Percentiles rank a stretch among this genome's conserved stretches.
Conservation (phyloP, 2,797 vertebrate species). For the Sebastes hubbsi region DNA sequence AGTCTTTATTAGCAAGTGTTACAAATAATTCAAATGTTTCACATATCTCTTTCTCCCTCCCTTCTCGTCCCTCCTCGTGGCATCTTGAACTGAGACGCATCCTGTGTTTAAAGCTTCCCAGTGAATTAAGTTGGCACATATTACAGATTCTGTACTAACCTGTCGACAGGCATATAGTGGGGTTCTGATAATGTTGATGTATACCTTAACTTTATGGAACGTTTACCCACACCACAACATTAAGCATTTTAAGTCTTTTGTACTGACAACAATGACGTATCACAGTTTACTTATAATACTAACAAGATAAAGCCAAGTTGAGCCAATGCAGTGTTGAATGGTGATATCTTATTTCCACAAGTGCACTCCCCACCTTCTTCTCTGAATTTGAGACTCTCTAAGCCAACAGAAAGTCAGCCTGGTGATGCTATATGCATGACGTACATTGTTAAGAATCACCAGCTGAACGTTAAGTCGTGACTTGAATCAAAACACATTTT, state of each 20-base stretch:
- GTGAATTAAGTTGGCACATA: neutral
- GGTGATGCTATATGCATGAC: neutral
- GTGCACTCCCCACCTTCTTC: slow-evolving; percentile 11
- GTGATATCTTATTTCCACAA: slow-evolving; percentile 1
- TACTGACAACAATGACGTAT: neutral
- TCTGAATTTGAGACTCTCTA: slow-evolving; percentile 1
- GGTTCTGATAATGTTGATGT: neutral
- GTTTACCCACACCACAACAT: neutral
- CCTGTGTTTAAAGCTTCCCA: neutral
- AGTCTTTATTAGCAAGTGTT: neutral
- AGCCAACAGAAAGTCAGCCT: slow-evolving; percentile 1
- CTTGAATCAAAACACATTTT: slow-evolving; percentile 43
- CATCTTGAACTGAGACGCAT: neutral
- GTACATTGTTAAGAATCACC: slow-evolving; percentile 22
- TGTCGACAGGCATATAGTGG: neutral
- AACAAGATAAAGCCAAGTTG: neutral
- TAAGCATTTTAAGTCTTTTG: neutral
- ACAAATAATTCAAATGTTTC: neutral
- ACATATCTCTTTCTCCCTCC: neutral
- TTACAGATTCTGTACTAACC: neutral
- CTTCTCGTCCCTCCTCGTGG: too few species aligned
- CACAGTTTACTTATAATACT: neutral
- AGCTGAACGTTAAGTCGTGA: slow-evolving; percentile 32
- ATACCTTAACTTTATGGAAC: neutral
- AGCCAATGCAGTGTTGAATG: slow-evolving; percentile 7